These are phyloP conservation scores for Zaprionus capensis DNA, from an alignment of 1,140 invertebrate genomes.

Conservation along the genomic window DNA sequence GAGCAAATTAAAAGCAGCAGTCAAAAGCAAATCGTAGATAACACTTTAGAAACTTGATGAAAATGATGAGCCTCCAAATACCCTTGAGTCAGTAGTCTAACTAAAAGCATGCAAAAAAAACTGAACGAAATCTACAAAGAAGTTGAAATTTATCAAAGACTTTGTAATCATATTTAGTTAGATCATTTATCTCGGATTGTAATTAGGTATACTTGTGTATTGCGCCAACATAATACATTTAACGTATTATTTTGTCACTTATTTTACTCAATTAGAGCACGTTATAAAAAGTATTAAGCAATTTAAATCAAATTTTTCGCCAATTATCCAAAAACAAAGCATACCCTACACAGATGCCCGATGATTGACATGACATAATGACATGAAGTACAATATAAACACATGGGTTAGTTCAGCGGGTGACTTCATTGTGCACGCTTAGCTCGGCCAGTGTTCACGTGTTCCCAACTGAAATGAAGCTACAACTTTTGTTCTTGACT, in stretches of 20 bases:
- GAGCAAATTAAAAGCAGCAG: conserved; percentile 9
- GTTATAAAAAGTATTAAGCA: too few species aligned
- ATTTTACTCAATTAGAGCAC: not conserved
- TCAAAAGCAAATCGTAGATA: not conserved
- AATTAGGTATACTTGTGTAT: too few species aligned
- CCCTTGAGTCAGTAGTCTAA: not conserved
- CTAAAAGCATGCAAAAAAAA: not conserved
- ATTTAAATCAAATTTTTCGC: too few species aligned
- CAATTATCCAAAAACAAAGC: not conserved
- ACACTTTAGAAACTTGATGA: not conserved
- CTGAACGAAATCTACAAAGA: too few species aligned
- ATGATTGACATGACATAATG: not conserved
- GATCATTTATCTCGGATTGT: too few species aligned
- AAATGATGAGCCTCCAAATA: not conserved
- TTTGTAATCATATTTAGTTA: too few species aligned
- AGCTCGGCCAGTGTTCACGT: not conserved
- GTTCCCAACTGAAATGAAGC: not conserved
- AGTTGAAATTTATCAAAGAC: not conserved
- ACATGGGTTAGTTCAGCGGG: not conserved
- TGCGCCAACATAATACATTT: too few species aligned
- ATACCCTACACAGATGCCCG: not conserved
- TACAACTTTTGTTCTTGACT: not conserved
- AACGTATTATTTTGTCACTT: too few species aligned
- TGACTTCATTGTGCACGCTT: conserved; percentile 10
- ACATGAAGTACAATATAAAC: conserved; percentile 19